These are phyloP conservation scores for Lysandra bellargus DNA, from an alignment of 2,888 invertebrate species.

Conservation along the genomic window DNA sequence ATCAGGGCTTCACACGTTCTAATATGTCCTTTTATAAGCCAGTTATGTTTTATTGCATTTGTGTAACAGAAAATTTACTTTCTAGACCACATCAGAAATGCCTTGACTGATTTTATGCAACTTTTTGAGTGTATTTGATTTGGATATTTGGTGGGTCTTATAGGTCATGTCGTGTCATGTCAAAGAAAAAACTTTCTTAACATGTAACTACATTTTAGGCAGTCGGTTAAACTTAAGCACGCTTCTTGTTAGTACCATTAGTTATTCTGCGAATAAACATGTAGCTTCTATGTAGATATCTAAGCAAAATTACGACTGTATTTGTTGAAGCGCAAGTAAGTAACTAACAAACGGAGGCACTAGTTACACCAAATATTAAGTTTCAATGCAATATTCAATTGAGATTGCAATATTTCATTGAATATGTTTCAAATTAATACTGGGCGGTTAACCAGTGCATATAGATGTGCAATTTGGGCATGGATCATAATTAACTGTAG, in stretches of 20 bases:
- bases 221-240: too few relatives aligned
- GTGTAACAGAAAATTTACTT: not conserved
- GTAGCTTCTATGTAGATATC: not conserved
- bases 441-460: conserved; percentile 8
- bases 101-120: too few relatives aligned
- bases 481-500: conserved; percentile 17
- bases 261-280: not conserved
- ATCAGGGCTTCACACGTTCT: not conserved
- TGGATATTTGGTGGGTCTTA: too few relatives aligned
- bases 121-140: too few relatives aligned
- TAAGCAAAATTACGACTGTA: not conserved
- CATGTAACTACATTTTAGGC: too few relatives aligned
- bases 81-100: too few relatives aligned
- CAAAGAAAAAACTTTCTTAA: too few relatives aligned
- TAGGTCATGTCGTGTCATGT: too few relatives aligned
- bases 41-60: not conserved
- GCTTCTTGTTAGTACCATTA: too few relatives aligned
- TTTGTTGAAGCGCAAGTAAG: not conserved
- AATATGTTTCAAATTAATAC: conserved; percentile 12
- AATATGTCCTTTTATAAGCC: not conserved
- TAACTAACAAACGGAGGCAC: not conserved
- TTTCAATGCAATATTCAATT: not conserved
- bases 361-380: not conserved
- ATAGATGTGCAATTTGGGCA: conserved; percentile 13
- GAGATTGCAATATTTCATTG: not conserved